Conservation (phyloP, 2,888 invertebrate genomes). For the Ptilodon capucinus region DNA sequence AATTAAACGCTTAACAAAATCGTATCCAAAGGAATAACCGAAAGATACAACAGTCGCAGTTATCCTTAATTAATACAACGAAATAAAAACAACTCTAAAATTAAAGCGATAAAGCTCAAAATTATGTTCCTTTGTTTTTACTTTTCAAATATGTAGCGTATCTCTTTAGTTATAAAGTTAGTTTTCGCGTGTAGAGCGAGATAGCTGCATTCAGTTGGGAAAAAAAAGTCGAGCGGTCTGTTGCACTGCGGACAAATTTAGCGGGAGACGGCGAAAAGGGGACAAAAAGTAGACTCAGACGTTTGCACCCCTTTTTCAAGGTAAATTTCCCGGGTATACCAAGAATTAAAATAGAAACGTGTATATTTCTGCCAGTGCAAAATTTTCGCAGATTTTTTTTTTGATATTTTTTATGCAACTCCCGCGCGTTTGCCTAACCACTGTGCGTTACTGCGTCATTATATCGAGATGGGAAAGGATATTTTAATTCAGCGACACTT, state of each 20-base stretch:
- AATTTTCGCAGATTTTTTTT: constrained; percentile 18
- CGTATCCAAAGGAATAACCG: constrained; percentile 47
- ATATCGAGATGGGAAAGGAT: too few relatives aligned
- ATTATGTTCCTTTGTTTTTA: constrained; percentile 7
- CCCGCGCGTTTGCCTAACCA: not conserved
- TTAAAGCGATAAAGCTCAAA: constrained; percentile 31
- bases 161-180: constrained; percentile 34
- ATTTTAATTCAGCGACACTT: too few relatives aligned
- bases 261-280: constrained; percentile 56
- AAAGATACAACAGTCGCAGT: constrained; percentile 35
- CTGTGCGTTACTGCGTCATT: not conserved
- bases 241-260: constrained; percentile 65
- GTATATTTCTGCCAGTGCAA: constrained; percentile 22
- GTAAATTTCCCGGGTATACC: constrained; percentile 44
- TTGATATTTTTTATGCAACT: not conserved
- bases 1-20: constrained; percentile 57
- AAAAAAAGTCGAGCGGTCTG: constrained; percentile 33
- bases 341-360: constrained; percentile 43
- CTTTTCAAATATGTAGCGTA: constrained; percentile 31
- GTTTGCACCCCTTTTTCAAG: constrained; percentile 52
- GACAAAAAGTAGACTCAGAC: constrained; percentile 48
- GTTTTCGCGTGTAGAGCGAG: constrained; percentile 42
- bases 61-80: constrained; percentile 24
- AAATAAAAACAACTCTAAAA: constrained; percentile 32
- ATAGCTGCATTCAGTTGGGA: constrained; percentile 42